A percentile compares a stretch with the other conserved stretches of the same genome.
Conservation (phyloP, 2,888 invertebrate species). For the Melanotus villosus region DNA sequence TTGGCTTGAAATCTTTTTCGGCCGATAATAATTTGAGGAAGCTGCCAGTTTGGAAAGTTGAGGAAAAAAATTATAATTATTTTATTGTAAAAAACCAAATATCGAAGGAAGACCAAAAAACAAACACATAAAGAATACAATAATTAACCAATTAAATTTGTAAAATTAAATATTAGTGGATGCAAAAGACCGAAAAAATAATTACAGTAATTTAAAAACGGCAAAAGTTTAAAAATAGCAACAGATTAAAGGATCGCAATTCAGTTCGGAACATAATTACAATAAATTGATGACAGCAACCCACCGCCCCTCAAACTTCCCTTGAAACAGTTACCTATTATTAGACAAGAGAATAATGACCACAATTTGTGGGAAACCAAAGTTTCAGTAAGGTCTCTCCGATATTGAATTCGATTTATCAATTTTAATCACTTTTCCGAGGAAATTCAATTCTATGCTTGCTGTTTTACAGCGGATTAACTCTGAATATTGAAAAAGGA, state of each 20-base stretch:
- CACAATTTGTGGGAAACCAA: slow-evolving; percentile 61
- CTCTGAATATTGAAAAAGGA: too few species aligned
- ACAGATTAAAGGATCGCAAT: background rate
- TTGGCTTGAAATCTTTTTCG: too few species aligned
- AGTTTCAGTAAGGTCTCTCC: slow-evolving; percentile 49
- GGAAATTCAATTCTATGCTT: background rate
- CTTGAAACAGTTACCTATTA: slow-evolving; percentile 49
- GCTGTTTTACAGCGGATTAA: too few species aligned
- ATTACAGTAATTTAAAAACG: background rate
- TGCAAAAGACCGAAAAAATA: too few species aligned
- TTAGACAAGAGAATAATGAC: slow-evolving; percentile 62
- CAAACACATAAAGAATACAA: too few species aligned
- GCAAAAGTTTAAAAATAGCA: background rate
- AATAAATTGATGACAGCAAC: slow-evolving; percentile 28
- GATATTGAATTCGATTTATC: slow-evolving; percentile 29
- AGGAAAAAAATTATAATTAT: too few species aligned
- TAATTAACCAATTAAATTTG: too few species aligned
- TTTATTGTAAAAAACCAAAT: too few species aligned
- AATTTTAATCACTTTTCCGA: slow-evolving; percentile 29
- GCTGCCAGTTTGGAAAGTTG: too few species aligned
- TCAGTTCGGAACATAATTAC: slow-evolving; percentile 28
- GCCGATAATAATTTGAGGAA: too few species aligned
- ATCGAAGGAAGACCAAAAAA: too few species aligned
- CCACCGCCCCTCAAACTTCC: slow-evolving; percentile 21
- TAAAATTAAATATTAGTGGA: too few species aligned